Percentiles rank a stretch among this genome's conserved stretches.
These are phyloP conservation scores for Lutraria lutraria DNA, from an alignment of 2,888 invertebrate genomes.

Conservation along the genomic window DNA sequence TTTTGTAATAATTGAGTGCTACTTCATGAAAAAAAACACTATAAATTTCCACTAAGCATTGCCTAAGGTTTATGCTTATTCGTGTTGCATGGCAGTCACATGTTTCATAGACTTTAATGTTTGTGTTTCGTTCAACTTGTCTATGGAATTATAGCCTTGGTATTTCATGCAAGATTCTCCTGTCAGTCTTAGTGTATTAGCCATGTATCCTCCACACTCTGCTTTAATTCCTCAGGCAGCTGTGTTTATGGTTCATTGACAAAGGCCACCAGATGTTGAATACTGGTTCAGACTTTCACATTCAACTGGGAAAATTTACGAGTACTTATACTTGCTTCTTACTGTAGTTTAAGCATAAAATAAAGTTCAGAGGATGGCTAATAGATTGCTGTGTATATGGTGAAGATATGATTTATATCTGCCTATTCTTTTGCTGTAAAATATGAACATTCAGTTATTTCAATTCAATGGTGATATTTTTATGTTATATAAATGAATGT, in stretches of 20 bases:
- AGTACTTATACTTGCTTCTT: background rate
- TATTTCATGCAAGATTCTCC: constrained; percentile 1
- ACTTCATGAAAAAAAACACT: no score
- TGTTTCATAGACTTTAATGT: background rate
- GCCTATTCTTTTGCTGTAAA: no score
- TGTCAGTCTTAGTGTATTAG: constrained; percentile 34
- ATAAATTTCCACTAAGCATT: no score
- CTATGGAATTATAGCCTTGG: background rate
- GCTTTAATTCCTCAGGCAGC: constrained; percentile 46
- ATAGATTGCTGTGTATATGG: no score
- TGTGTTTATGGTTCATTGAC: constrained; percentile 56
- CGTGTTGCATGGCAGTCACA: background rate
- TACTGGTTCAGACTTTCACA: constrained; percentile 12
- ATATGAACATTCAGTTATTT: no score
- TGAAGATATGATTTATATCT: no score
- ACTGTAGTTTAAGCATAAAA: background rate
- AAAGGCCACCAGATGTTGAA: constrained; percentile 48
- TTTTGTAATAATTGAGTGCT: no score
- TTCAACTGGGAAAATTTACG: background rate
- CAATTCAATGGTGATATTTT: no score
- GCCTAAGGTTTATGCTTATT: background rate
- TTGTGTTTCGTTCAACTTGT: background rate
- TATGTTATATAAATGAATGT: no score
- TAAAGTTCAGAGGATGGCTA: no score
- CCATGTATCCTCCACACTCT: constrained; percentile 20